Conservation (phyloP, 2,113 vertebrate species). For the Cariama cristata region DNA sequence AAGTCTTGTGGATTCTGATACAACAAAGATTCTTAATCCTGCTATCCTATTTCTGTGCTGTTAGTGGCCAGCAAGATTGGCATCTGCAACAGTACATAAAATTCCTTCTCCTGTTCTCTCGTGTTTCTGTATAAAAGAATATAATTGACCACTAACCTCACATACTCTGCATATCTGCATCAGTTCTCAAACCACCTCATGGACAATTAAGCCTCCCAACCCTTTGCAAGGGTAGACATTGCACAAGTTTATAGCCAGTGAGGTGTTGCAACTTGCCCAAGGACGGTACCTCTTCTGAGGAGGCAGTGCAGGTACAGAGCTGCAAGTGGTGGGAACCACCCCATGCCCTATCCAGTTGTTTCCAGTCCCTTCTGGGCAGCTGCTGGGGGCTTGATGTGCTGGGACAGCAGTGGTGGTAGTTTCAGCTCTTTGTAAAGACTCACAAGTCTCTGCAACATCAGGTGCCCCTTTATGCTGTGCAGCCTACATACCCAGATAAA, state of each 20-base stretch:
- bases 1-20: not conserved
- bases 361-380: not conserved
- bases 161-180: not conserved
- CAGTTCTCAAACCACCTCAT: not conserved
- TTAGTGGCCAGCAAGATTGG: not conserved
- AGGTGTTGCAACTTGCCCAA: not conserved
- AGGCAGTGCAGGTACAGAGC: not conserved
- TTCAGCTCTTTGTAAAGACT: not conserved
- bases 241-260: not conserved
- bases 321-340: not conserved
- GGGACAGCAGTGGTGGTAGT: not conserved
- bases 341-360: accelerated
- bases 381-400: not conserved
- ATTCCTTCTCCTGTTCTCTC: not conserved
- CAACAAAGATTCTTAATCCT: not conserved
- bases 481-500: not conserved
- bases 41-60: not conserved
- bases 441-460: not conserved
- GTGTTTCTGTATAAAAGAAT: not conserved
- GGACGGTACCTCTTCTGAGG: not conserved
- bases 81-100: not conserved
- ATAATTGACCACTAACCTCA: not conserved
- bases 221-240: not conserved
- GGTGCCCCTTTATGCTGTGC: not conserved
- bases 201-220: not conserved